Conservation (phyloP, 2,797 vertebrate species). For the Spinibarbus caldwelli region DNA sequence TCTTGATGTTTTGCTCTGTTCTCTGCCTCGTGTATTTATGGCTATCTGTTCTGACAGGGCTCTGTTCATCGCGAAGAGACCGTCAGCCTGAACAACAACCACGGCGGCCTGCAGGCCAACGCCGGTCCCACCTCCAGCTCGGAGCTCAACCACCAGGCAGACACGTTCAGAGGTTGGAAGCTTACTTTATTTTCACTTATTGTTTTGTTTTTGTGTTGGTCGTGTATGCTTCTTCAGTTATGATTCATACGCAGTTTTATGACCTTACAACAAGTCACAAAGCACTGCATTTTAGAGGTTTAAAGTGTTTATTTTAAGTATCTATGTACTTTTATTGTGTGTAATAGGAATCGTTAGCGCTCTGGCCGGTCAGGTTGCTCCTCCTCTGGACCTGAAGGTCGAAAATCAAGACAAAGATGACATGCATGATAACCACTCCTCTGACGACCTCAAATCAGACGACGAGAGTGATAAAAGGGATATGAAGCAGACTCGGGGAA, state of each 20-base stretch:
- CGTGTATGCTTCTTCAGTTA: not conserved
- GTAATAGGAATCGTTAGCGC: slow-evolving; percentile 76
- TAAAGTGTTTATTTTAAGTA: not conserved
- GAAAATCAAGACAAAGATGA: slow-evolving; percentile 97
- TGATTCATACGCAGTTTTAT: not conserved
- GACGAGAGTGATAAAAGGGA: slow-evolving; percentile 93
- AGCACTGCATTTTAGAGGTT: not conserved
- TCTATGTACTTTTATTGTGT: not conserved
- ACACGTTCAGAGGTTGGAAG: slow-evolving; percentile 88
- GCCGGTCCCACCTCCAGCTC: slow-evolving; percentile 85
- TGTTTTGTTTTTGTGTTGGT: not conserved
- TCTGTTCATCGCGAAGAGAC: slow-evolving; percentile 88
- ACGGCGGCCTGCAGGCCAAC: slow-evolving; percentile 83
- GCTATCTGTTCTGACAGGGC: slow-evolving; percentile 79
- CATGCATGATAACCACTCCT: slow-evolving; percentile 87
- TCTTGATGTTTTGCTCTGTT: slow-evolving; percentile 60
- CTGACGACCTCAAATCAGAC: slow-evolving; percentile 90
- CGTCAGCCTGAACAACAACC: slow-evolving; percentile 88
- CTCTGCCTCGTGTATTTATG: slow-evolving; percentile 44
- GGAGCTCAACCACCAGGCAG: slow-evolving; percentile 88
- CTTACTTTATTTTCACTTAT: not conserved
- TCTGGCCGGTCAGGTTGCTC: slow-evolving; percentile 81
- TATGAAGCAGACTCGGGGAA: slow-evolving; percentile 87
- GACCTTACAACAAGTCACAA: not conserved
- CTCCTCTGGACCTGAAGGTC: slow-evolving; percentile 88